Evolutionary conservation across 2,113 vertebrate genomes (phyloP).

Genomic region (Chauna torquata): DNA sequence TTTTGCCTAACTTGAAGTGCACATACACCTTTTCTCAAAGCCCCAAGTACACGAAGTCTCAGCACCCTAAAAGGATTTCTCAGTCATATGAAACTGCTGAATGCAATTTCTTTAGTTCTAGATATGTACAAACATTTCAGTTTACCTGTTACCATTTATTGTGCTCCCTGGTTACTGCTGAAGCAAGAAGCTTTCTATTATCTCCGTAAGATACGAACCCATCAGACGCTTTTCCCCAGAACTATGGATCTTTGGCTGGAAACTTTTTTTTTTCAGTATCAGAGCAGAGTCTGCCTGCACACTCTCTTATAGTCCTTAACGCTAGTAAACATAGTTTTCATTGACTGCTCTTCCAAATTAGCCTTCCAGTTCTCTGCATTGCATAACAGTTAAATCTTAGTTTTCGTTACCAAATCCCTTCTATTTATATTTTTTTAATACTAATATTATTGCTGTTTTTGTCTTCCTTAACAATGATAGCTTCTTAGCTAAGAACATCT

Average conservation of each 20-base stretch:
- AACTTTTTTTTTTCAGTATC: not conserved
- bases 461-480: not conserved
- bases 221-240: not conserved
- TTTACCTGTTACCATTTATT: not conserved
- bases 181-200: not conserved
- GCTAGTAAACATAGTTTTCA: not conserved
- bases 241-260: not conserved
- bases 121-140: not conserved
- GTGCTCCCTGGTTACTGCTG: not conserved
- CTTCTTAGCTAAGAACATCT: constrained; percentile 13
- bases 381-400: not conserved
- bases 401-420: not conserved
- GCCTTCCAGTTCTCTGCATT: not conserved
- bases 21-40: not conserved
- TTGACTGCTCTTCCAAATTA: not conserved
- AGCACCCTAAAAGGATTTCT: not conserved
- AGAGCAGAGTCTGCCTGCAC: not conserved
- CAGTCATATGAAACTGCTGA: not conserved
- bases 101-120: not conserved
- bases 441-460: constrained; percentile 16
- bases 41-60: not conserved
- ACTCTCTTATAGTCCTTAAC: not conserved
- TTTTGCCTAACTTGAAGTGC: not conserved
- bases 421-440: not conserved
- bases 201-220: not conserved